Conservation (phyloP, 2,888 invertebrate genomes). For the Clitarchus hookeri region DNA sequence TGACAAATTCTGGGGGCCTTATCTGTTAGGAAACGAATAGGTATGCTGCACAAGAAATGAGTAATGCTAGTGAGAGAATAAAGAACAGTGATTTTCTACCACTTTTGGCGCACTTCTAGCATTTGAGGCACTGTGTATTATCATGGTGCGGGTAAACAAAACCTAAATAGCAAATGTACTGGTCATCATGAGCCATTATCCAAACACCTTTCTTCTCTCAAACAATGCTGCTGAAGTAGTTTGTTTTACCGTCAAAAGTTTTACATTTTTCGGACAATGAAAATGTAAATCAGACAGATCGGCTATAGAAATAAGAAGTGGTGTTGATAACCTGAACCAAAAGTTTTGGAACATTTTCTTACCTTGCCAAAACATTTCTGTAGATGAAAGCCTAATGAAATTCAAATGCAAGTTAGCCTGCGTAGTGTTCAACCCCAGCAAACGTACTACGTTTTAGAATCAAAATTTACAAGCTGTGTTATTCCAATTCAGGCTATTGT, state of each 20-base stretch:
- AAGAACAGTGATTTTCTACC: background rate
- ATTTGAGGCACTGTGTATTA: background rate
- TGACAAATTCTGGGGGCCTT: background rate
- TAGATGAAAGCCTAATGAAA: slow-evolving; percentile 29
- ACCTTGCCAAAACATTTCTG: slow-evolving; percentile 22
- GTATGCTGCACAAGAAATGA: background rate
- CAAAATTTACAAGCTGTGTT: slow-evolving; percentile 37
- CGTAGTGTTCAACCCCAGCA: slow-evolving; percentile 32
- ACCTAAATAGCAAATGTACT: too few species aligned
- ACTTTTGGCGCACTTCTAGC: background rate
- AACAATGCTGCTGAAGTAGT: background rate
- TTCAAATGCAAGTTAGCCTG: slow-evolving; percentile 31
- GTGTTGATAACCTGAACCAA: background rate
- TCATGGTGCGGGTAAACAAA: background rate
- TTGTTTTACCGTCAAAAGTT: background rate
- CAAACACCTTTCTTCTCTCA: background rate
- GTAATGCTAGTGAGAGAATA: background rate
- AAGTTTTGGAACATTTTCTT: background rate
- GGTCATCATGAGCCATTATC: background rate
- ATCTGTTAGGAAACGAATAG: background rate
- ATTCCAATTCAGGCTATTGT: slow-evolving; percentile 30
- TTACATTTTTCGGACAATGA: background rate
- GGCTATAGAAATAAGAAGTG: background rate
- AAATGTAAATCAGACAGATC: background rate
- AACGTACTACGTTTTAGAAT: slow-evolving; percentile 34